Base-by-base conservation (phyloP, 1,140 invertebrate species). In the Drosophila hydei region DNA sequence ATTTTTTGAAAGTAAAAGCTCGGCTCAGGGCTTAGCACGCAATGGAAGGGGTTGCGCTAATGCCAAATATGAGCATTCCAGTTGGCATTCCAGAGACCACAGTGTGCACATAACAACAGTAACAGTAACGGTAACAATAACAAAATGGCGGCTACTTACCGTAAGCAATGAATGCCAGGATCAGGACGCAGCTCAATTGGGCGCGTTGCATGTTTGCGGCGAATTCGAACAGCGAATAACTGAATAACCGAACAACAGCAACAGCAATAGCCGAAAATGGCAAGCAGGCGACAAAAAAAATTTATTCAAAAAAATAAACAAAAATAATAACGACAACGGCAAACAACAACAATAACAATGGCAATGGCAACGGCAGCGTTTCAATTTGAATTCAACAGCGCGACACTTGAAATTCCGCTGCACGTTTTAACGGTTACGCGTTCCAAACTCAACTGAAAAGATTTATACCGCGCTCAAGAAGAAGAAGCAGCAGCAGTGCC, bases 371-470 rank as follows among this genome's bases (percentile, higher is more conserved):
- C 21, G 43, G 18, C 23, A 43, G 54, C 30, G 45, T n/a, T 56
- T 36, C 16, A 58, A 65, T 65, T 65, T 47, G 33, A 65, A 65
- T 58, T 48, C 30, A 45, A 64, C 45, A 30, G 45, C 58, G 50
- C 52, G 30, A 47, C 43, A 63, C 27, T 40, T 51, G 63, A 68
- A 79, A 72, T 88, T 83, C 75, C 83, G 81, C 74, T 88, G 56
- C 58, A 89, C 87, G 87, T 89, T 89, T 90, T 87, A 79, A 90
- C 87, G 81, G 87, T 83, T 90, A 63, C 77, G 87, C 87, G 87
- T 90, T 87, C 87, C 87, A 87, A 90, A 90, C 87, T 90, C 87
- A 90, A 90, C 87, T 90, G 81, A 81, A 87, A 87, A 89, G 83
- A 87, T 88, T 87, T 88, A 77, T 88, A 87, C 81, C 83, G 78